Conservation (phyloP, 2,113 vertebrate species). For the Chlorodrepanis virens region DNA sequence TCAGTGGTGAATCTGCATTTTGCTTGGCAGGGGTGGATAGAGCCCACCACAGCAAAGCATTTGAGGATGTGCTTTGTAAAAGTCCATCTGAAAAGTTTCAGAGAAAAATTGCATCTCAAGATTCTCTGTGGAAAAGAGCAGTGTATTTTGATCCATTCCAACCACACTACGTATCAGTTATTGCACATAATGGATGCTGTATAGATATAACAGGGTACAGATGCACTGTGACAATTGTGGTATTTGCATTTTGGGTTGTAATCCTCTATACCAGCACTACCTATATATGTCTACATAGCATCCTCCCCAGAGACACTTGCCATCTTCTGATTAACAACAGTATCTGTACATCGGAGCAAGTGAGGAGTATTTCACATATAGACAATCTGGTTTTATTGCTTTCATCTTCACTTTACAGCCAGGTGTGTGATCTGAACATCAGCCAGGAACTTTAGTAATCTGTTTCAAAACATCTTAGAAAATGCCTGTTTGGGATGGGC, state of each 20-base stretch:
- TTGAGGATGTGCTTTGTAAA: background rate
- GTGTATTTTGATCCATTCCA: background rate
- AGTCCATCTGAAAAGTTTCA: background rate
- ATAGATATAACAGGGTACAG: background rate
- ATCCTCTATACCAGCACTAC: background rate
- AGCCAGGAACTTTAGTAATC: conserved; percentile 6
- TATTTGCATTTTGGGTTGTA: background rate
- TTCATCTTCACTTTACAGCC: conserved; percentile 61
- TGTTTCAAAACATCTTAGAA: conserved; percentile 24
- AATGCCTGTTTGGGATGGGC: background rate
- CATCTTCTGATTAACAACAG: background rate
- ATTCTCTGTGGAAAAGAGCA: background rate
- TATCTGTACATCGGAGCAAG: background rate
- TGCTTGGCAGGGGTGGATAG: background rate
- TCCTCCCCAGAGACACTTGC: background rate
- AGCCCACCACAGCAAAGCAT: background rate
- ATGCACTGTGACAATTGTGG: background rate
- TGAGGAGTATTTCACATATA: conserved; percentile 11
- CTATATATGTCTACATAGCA: background rate
- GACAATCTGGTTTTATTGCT: conserved; percentile 60
- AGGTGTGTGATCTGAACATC: conserved; percentile 31
- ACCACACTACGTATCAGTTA: background rate
- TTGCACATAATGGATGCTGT: background rate
- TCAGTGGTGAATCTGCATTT: background rate
- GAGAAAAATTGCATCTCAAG: background rate